Base-by-base conservation (phyloP, 30 jellyfish, hydroid and myxozoan genomes). In the Turritopsis dohrnii region DNA sequence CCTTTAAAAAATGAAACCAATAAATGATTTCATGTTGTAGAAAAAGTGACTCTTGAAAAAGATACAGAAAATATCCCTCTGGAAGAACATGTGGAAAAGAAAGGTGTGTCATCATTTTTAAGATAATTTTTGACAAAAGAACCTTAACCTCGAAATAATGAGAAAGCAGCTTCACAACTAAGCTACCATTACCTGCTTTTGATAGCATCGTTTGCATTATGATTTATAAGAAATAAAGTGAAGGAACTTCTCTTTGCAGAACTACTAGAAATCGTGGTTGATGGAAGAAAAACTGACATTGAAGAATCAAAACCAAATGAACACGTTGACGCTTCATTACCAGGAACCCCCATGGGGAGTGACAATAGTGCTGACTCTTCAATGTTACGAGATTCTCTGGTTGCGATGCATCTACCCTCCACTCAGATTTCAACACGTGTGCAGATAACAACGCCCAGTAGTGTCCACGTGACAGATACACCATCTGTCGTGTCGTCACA, bases 261-360 rank as follows among this genome's bases (percentile, higher is more conserved):
- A 26, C 71, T 77, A 18, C 5, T 5, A 30, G 85, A 77, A 18
- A 30, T 77, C 29, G 71, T 77, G 66, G 73, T 60, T 0, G 85
- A 77, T 29, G 60, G 9, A 41, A 13, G 60, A 41, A 5, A 5
- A 41, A 53, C 71, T 18, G 23, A 1, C 13, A 74, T 8, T 18
- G 75, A 21, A 19, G 66, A 29, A 24, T 21, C 28, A 30, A 53
- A 77, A 77, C 30, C 72, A 9, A n/a, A 52, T 69, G 60, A 72
- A 26, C 60, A 52, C 76, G 52, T 85, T 22, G 96, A 79, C 65
- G 84, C 84, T 23, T 94, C 99, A 1, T 79, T 94, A 65, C 99
- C 99, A 66, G 99, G 99, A 52, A 94, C 99, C 0, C 99, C 99
- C 28, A 90, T 94, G 93, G 99, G 96, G 23, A 88, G 96, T 79